phyloP scores from a whole-genome alignment of 2,888 invertebrate genomes.

The Liodrosophila aerea region DNA sequence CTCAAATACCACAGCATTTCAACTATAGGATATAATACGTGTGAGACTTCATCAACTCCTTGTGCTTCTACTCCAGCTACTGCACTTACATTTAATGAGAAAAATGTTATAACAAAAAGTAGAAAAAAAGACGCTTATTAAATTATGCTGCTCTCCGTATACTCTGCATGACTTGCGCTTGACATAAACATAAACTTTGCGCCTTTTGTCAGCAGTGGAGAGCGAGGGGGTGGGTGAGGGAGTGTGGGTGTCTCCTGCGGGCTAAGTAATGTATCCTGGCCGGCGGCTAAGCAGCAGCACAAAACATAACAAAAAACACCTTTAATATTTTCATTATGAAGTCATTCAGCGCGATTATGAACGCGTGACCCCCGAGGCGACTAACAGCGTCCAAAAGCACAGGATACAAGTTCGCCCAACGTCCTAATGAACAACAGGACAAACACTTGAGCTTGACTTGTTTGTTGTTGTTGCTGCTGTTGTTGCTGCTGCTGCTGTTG shows the following conservation, averaged over 20 bases:
- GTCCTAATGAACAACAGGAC: constrained; percentile 63
- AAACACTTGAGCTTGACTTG: constrained; percentile 44
- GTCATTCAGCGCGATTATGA: constrained; percentile 78
- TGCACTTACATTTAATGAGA: constrained; percentile 73
- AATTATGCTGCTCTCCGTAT: constrained; percentile 52
- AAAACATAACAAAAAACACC: constrained; percentile 73
- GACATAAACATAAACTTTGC: constrained; percentile 76
- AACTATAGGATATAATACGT: no score
- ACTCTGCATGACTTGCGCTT: constrained; percentile 42
- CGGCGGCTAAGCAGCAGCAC: constrained; percentile 52
- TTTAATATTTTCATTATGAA: constrained; percentile 81
- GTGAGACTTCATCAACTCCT: constrained; percentile 20
- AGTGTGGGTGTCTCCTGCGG: constrained; percentile 43
- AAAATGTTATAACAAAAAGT: constrained; percentile 25
- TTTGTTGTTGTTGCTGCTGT: not conserved
- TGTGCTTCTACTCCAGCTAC: not conserved
- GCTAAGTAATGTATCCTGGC: constrained; percentile 62
- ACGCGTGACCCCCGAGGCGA: constrained; percentile 75
- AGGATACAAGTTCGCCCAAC: constrained; percentile 23
- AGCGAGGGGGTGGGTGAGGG: constrained; percentile 11
- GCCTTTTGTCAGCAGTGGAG: constrained; percentile 59
- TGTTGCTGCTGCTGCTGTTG: constrained; percentile 27
- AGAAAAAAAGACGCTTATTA: constrained; percentile 51
- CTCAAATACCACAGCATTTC: no score
- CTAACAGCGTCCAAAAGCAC: constrained; percentile 54